Evolutionary conservation across 2,113 vertebrate species (phyloP), one percentile per base, ranked within the genome.

Genomic region (Prionailurus bengalensis): DNA sequence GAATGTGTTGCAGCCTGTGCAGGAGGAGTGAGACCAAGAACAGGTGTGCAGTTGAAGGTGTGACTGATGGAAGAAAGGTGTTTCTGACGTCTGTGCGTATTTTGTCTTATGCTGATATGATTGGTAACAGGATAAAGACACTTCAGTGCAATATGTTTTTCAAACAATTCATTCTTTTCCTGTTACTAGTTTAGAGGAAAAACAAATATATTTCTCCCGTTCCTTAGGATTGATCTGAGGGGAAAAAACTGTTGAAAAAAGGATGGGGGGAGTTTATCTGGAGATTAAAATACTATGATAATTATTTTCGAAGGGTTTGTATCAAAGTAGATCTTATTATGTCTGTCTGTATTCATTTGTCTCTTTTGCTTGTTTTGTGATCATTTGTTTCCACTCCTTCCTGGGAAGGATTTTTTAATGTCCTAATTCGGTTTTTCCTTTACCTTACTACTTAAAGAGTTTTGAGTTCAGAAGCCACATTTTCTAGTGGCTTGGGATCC

Each of bases 291-390:
- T 82, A 79, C n/a, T 51, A n/a, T 25, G 39, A 33, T 87, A 39
- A 71, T 96, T 95, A 65, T 63, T 73, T 97, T 81, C 36, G 4
- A 89, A 86, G 65, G 10, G 74, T 53, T 96, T 90, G n/a, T 74
- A 13, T 87, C 81, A 96, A 71, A 95, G 65, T 73, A 51, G 45
- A 12, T 76, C 74, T 48, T 80, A n/a, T 33, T 94, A 7, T 63
- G 42, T 61, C 9, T 93, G 17, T 71, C 48, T 94, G 7, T 94
- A 31, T 80, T 94, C 74, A 79, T 95, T 95, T 97, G 16, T 29
- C 4, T 89, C 61, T 92, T 78, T 70, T 93, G 58, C 39, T 81
- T 95, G 31, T 70, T 92, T 89, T 90, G 45, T 92, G 31, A 66
- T 87, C 27, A 33, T 48, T 71, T 90, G 61, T 91, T 91, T 96